Percentiles rank a stretch among this genome's conserved stretches.
These are phyloP conservation scores for Lampropteryx suffumata DNA, from an alignment of 2,888 invertebrate genomes.

Conservation along the genomic window DNA sequence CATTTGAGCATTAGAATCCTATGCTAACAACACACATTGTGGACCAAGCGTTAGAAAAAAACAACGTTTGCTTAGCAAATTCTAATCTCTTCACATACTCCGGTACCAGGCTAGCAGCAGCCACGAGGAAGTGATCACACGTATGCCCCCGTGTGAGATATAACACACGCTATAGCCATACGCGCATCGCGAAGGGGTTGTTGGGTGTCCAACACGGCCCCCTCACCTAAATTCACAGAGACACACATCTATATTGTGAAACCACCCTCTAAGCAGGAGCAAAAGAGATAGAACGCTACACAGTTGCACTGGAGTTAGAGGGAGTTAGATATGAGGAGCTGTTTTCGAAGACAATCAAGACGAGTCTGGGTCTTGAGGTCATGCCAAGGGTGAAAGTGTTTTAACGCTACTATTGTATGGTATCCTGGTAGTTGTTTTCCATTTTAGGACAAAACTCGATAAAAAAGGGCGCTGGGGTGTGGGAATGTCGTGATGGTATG, in stretches of 20 bases:
- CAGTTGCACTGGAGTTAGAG: conserved; percentile 53
- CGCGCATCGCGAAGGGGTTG: conserved; percentile 78
- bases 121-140: conserved; percentile 61
- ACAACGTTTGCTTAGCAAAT: conserved; percentile 78
- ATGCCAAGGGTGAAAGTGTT: conserved; percentile 68
- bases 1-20: conserved; percentile 33
- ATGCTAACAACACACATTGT: conserved; percentile 43
- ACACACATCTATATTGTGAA: conserved; percentile 42
- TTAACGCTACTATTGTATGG: conserved; percentile 57
- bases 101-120: conserved; percentile 70
- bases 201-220: conserved; percentile 45
- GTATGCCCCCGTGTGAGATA: conserved; percentile 68
- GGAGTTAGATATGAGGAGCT: conserved; percentile 62
- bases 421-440: conserved; percentile 80
- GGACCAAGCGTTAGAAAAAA: conserved; percentile 71
- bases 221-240: conserved; percentile 64
- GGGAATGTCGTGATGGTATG: conserved; percentile 37
- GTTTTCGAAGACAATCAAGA: conserved; percentile 56
- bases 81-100: conserved; percentile 83
- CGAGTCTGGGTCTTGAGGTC: conserved; percentile 74
- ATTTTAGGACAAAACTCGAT: conserved; percentile 83
- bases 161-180: conserved; percentile 71
- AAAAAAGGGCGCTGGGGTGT: conserved; percentile 74
- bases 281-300: conserved; percentile 52
- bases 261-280: conserved; percentile 62